A percentile compares a stretch with the other conserved stretches of the same genome.
Evolutionary conservation across 2,113 vertebrate genomes (phyloP).

Genomic region (Zosterops pallidus): DNA sequence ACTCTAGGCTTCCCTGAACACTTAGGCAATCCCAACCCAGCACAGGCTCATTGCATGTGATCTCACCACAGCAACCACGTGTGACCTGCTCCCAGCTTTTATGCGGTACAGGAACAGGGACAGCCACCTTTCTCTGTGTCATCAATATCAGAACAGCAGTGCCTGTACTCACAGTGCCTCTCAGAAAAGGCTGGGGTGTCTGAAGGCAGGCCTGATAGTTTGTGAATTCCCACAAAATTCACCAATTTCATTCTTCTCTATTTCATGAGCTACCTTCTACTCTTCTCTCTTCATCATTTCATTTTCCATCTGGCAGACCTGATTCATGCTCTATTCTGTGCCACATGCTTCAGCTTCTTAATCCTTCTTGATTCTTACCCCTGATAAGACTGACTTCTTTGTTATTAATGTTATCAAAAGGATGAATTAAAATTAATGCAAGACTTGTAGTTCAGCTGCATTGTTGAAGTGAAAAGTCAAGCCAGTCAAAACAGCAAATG

Average conservation of each 20-base stretch:
- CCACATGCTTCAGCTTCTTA: background rate
- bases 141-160: background rate
- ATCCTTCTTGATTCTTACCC: constrained; percentile 2
- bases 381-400: constrained; percentile 22
- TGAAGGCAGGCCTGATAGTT: background rate
- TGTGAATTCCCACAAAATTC: background rate
- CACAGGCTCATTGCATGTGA: accelerated
- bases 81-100: background rate
- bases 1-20: background rate
- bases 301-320: background rate
- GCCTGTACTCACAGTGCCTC: background rate
- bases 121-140: background rate
- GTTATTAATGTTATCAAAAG: constrained; percentile 34
- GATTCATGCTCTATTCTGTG: background rate
- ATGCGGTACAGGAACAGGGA: accelerated
- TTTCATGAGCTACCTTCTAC: background rate
- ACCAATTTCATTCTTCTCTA: background rate
- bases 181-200: background rate
- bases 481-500: constrained; percentile 44
- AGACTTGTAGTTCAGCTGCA: constrained; percentile 29
- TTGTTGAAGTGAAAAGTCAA: constrained; percentile 38
- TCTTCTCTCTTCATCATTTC: background rate
- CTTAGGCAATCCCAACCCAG: background rate
- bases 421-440: constrained; percentile 42
- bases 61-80: background rate